Percentiles rank a stretch among this genome's conserved stretches.
Conservation (phyloP, 2,888 invertebrate species). For the Drosophila cracens region DNA sequence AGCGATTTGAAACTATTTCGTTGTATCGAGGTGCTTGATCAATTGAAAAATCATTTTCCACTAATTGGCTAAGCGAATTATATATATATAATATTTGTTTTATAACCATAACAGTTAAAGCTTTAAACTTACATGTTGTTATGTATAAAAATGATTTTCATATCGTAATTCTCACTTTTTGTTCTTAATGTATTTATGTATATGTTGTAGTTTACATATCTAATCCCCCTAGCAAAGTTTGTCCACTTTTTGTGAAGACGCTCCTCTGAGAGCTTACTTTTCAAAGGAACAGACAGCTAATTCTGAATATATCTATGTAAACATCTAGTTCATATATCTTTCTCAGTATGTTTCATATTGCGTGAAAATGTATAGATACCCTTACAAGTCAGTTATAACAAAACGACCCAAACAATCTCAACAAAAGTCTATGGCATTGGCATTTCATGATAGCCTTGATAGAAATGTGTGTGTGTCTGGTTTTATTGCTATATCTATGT, state of each 20-base stretch:
- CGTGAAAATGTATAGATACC: not conserved
- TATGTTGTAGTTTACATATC: not conserved
- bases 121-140: too few species aligned
- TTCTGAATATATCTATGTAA: not conserved
- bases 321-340: not conserved
- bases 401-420: constrained; percentile 42
- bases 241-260: too few species aligned
- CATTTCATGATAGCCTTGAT: constrained; percentile 42
- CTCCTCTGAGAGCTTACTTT: not conserved
- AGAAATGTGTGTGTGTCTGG: constrained; percentile 10
- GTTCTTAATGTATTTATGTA: not conserved
- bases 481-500: constrained; percentile 1
- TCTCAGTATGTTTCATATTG: not conserved
- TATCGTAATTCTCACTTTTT: not conserved
- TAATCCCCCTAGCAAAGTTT: not conserved
- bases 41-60: not conserved
- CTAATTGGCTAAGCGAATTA: not conserved
- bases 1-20: not conserved
- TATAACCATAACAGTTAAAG: too few species aligned
- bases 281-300: not conserved
- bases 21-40: not conserved
- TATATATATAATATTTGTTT: not conserved
- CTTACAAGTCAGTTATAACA: constrained; percentile 14
- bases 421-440: constrained; percentile 55
- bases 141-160: too few species aligned